Conservation (phyloP, 2,888 invertebrate species). For the Glaucopsyche alexis region DNA sequence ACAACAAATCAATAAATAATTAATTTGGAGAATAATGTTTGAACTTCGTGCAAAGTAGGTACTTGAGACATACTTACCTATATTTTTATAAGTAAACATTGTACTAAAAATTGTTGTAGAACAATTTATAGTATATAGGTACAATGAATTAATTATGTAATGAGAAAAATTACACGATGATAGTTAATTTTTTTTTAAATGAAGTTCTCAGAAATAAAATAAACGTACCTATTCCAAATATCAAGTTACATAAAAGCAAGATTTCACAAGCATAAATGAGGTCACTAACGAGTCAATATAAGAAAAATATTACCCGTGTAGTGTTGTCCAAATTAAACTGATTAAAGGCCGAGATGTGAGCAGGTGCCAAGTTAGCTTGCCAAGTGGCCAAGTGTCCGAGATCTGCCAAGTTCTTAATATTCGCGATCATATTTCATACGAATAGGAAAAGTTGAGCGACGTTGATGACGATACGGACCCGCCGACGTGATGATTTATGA, state of each 20-base stretch:
- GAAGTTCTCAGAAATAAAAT: no score
- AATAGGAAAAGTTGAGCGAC: slow-evolving; percentile 34
- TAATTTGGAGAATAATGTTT: no score
- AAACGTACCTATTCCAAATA: neutral
- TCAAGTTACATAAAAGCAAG: neutral
- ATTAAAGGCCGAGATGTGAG: slow-evolving; percentile 23
- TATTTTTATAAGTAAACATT: no score
- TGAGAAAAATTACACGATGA: no score
- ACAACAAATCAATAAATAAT: no score
- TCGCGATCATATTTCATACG: slow-evolving; percentile 32
- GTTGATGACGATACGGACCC: slow-evolving; percentile 31
- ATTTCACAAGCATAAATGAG: neutral
- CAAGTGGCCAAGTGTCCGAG: slow-evolving; percentile 30
- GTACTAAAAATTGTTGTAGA: no score
- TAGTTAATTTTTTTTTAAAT: no score
- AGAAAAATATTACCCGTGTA: slow-evolving; percentile 22
- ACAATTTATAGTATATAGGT: no score
- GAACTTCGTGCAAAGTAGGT: no score
- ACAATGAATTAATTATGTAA: no score
- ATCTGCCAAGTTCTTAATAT: slow-evolving; percentile 31
- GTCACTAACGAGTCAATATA: slow-evolving; percentile 12
- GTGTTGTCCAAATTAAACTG: slow-evolving; percentile 28
- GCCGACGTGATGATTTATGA: slow-evolving; percentile 21
- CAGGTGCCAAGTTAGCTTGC: slow-evolving; percentile 28
- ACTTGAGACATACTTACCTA: no score